Percentiles rank a stretch among this genome's conserved stretches.
Evolutionary conservation across 2,888 invertebrate species (phyloP).

Genomic region (Leucophenga montana): DNA sequence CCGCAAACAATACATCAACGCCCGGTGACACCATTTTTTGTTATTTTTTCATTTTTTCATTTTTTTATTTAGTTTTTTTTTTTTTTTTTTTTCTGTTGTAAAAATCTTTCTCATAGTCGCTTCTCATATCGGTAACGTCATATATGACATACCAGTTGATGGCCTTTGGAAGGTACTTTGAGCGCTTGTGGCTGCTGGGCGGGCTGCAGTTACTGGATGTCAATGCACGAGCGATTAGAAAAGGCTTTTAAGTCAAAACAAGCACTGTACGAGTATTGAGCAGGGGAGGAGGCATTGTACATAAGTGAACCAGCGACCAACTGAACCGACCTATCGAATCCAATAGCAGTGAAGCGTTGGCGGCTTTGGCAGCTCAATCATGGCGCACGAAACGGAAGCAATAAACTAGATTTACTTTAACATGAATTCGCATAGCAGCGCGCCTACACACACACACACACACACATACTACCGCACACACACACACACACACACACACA

Average conservation of each 20-base stretch:
- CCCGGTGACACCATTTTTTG: slow-evolving; percentile 23
- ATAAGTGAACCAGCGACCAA: too few species aligned
- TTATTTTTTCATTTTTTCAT: background rate
- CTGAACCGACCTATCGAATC: slow-evolving; percentile 17
- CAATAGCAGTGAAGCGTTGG: slow-evolving; percentile 14
- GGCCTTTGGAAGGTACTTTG: too few species aligned
- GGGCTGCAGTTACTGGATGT: background rate
- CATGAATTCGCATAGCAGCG: slow-evolving; percentile 41
- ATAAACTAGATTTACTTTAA: slow-evolving; percentile 47
- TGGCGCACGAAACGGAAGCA: slow-evolving; percentile 33
- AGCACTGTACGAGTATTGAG: background rate
- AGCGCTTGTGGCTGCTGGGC: background rate
- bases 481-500: slow-evolving; percentile 19
- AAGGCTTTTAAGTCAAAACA: slow-evolving; percentile 30
- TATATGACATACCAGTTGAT: slow-evolving; percentile 12
- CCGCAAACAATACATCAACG: slow-evolving; percentile 47
- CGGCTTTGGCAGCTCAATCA: slow-evolving; percentile 17
- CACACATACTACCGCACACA: too few species aligned
- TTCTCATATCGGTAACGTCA: too few species aligned
- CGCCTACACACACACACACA: slow-evolving; percentile 30
- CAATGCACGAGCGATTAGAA: slow-evolving; percentile 34
- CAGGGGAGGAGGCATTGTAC: background rate
- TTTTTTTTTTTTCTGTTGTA: too few species aligned
- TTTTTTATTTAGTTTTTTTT: background rate
- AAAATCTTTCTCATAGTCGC: too few species aligned